phyloP scores from a whole-genome alignment of 2,888 invertebrate species.

The Chirona hameri region DNA sequence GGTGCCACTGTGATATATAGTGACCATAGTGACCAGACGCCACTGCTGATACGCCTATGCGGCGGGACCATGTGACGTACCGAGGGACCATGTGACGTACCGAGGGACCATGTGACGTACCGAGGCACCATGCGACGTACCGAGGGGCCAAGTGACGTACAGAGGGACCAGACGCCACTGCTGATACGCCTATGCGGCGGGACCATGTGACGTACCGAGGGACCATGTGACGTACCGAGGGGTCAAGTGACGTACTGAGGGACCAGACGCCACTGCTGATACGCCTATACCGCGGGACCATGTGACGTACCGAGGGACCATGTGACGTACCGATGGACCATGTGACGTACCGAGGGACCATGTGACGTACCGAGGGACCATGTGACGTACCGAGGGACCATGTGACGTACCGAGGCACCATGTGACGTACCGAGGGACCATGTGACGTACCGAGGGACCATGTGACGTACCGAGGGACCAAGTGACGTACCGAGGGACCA shows the following conservation, averaged over 20 bases:
- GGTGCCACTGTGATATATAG: too few relatives aligned
- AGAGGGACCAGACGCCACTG: slow-evolving; percentile 42
- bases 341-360: not conserved
- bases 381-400: not conserved
- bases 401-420: slow-evolving; percentile 70
- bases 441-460: slow-evolving; percentile 58
- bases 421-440: too few relatives aligned
- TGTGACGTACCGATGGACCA: slow-evolving; percentile 46
- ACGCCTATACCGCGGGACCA: not conserved
- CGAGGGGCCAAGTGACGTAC: not conserved
- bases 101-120: not conserved
- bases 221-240: not conserved
- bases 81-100: not conserved
- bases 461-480: slow-evolving; percentile 31
- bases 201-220: not conserved
- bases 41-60: slow-evolving; percentile 50
- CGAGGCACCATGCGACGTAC: not conserved
- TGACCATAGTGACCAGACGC: too few relatives aligned
- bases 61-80: too few relatives aligned
- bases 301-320: not conserved
- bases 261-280: not conserved
- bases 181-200: too few relatives aligned
- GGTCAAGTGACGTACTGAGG: not conserved
- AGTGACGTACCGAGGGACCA: not conserved
- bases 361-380: not conserved